Conservation (phyloP, 2,797 vertebrate genomes). For the Lagorchestes hirsutus region DNA sequence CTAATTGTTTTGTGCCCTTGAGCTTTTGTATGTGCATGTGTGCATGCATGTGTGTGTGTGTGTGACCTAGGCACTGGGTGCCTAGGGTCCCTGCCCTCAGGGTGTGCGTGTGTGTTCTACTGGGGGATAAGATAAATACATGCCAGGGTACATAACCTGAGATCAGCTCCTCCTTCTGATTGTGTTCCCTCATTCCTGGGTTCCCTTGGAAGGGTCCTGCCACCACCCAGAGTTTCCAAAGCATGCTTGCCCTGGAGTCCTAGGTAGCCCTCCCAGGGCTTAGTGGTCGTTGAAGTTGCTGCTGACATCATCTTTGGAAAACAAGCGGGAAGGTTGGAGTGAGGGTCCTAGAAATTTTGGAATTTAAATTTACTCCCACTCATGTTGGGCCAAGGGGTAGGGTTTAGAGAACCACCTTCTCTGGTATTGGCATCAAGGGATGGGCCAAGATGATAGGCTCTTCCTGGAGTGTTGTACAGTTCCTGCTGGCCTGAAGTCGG, state of each 20-base stretch:
- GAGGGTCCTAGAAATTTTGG: conserved; percentile 15
- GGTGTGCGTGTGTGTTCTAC: no score
- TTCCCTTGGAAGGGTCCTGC: background rate
- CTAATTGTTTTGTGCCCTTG: background rate
- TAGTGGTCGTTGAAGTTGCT: no score
- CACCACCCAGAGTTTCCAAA: no score
- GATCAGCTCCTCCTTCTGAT: background rate
- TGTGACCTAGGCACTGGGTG: background rate
- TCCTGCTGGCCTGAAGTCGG: no score
- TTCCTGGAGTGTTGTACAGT: background rate
- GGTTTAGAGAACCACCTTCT: background rate
- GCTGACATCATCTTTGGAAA: background rate
- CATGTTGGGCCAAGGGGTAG: background rate
- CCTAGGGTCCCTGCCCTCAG: background rate
- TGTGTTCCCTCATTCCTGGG: background rate
- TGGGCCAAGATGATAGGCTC: conserved; percentile 21
- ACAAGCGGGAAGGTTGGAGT: background rate
- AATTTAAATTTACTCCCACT: background rate
- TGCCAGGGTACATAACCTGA: no score
- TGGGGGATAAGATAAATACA: no score
- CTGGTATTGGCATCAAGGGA: background rate
- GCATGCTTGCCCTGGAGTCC: background rate
- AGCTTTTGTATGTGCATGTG: background rate
- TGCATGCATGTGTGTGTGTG: no score
- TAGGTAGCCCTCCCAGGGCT: background rate